Conservation (phyloP, 2,888 invertebrate genomes). For the Lacanobia oleracea region DNA sequence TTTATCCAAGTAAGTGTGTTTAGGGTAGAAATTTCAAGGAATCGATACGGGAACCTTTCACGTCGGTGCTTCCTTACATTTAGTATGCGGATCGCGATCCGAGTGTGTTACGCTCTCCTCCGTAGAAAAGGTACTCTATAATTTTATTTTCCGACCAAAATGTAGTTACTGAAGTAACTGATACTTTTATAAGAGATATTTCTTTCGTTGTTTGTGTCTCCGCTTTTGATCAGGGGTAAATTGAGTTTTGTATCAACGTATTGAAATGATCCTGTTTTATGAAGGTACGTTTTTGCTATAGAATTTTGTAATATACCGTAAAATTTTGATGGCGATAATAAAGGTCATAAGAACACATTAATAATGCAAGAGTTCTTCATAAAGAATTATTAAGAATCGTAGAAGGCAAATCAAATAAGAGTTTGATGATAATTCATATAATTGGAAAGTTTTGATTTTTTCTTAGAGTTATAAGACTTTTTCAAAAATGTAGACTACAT, state of each 20-base stretch:
- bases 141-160: slow-evolving; percentile 90
- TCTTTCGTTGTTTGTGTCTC: slow-evolving; percentile 73
- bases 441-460: no score
- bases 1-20: slow-evolving; percentile 71
- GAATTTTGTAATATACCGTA: slow-evolving; percentile 5
- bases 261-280: slow-evolving; percentile 44
- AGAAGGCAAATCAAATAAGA: neutral
- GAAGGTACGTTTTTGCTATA: slow-evolving; percentile 4
- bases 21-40: slow-evolving; percentile 76
- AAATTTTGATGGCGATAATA: neutral
- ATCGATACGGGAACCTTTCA: slow-evolving; percentile 80
- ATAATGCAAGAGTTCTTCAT: neutral
- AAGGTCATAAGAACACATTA: neutral
- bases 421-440: neutral
- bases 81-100: slow-evolving; percentile 83
- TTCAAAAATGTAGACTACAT: no score
- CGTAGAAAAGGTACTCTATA: slow-evolving; percentile 89
- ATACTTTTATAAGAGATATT: slow-evolving; percentile 84
- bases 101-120: slow-evolving; percentile 86
- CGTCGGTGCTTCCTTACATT: slow-evolving; percentile 71
- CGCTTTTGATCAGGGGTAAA: slow-evolving; percentile 75
- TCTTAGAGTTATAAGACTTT: no score
- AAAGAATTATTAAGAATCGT: neutral
- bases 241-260: slow-evolving; percentile 68
- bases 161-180: slow-evolving; percentile 87